Percentiles rank a stretch among this genome's conserved stretches.
These are phyloP conservation scores for Aphaenogaster rudis DNA, from an alignment of 1,140 invertebrate genomes.

Conservation along the genomic window DNA sequence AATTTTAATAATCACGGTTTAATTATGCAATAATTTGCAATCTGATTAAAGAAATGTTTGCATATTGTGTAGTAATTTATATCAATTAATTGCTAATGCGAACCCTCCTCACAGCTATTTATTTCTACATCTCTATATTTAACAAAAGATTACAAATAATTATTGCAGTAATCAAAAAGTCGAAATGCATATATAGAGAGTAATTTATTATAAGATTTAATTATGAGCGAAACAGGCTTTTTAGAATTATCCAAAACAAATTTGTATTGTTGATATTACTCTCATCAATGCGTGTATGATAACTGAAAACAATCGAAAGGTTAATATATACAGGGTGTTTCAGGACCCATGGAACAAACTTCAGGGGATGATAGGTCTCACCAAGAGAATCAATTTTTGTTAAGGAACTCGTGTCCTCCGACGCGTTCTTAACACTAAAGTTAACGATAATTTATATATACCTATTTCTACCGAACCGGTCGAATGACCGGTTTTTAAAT, in stretches of 20 bases:
- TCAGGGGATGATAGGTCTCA: no score
- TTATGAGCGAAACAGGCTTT: conserved; percentile 12
- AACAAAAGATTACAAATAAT: background rate
- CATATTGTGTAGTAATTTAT: background rate
- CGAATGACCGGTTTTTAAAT: no score
- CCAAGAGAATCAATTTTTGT: no score
- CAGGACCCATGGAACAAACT: no score
- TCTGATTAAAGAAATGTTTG: conserved; percentile 46
- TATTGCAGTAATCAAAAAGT: conserved; percentile 17
- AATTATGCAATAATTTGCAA: conserved; percentile 35
- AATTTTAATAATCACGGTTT: conserved; percentile 21
- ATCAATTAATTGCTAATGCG: conserved; percentile 34
- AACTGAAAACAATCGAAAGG: background rate
- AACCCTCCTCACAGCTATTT: background rate
- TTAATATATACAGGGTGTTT: background rate
- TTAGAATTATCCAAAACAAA: background rate
- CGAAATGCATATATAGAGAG: background rate
- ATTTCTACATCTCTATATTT: conserved; percentile 4
- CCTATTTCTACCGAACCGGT: no score
- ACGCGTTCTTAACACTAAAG: no score
- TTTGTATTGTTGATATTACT: background rate
- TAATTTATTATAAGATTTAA: conserved; percentile 11
- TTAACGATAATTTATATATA: no score
- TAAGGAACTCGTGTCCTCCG: no score
- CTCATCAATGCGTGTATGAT: background rate